phyloP scores from a whole-genome alignment of 2,888 invertebrate species.

The Hydrotaea cyrtoneurina region DNA sequence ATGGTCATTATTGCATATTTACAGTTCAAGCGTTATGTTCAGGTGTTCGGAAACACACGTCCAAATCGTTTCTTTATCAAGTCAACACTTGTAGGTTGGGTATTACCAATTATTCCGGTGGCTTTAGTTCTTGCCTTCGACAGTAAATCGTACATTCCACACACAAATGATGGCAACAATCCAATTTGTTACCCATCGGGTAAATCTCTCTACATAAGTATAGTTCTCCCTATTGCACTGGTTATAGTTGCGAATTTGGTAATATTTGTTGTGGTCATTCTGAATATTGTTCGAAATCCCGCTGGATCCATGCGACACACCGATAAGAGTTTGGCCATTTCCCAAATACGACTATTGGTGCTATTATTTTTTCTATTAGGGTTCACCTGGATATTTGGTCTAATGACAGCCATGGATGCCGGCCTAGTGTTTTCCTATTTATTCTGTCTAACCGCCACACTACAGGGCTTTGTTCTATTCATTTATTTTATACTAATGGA shows the following conservation, averaged over 20 bases:
- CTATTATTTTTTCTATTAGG: constrained; percentile 84
- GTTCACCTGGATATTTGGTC: constrained; percentile 84
- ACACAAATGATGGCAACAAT: constrained; percentile 68
- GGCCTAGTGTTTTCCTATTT: constrained; percentile 83
- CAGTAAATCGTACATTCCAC: constrained; percentile 81
- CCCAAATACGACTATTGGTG: constrained; percentile 83
- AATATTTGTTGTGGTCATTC: constrained; percentile 83
- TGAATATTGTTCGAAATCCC: constrained; percentile 82
- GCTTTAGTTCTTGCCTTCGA: constrained; percentile 81
- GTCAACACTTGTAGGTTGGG: constrained; percentile 85
- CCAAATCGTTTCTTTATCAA: constrained; percentile 84
- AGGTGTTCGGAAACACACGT: constrained; percentile 83
- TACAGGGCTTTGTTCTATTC: constrained; percentile 84
- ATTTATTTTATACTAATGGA: constrained; percentile 84
- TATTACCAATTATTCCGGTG: constrained; percentile 83
- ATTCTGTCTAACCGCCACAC: constrained; percentile 84
- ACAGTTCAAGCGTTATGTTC: constrained; percentile 86
- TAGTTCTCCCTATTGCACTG: constrained; percentile 82
- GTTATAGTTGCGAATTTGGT: constrained; percentile 82
- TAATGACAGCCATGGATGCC: constrained; percentile 82
- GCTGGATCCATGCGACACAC: constrained; percentile 82
- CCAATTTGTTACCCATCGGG: constrained; percentile 83
- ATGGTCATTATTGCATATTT: constrained; percentile 86
- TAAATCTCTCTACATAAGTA: constrained; percentile 81
- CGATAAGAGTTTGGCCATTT: constrained; percentile 74